Base-by-base conservation (phyloP, 2,113 vertebrate genomes). In the Megaceryle torquata region DNA sequence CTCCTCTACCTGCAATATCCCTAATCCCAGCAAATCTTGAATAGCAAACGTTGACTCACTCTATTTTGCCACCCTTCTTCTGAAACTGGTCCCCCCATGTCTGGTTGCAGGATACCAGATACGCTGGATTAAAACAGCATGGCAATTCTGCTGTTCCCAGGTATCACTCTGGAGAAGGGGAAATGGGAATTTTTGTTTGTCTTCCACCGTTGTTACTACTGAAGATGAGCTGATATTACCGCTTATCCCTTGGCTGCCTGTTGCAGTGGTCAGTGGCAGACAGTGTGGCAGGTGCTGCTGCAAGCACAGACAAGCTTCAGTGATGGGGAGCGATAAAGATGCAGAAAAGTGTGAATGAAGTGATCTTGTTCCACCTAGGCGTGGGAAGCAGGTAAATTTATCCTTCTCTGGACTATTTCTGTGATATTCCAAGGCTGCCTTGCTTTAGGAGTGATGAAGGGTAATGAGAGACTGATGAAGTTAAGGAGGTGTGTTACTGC, bases 211-310 rank as follows among this genome's bases (percentile, higher is more conserved):
- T 2, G 14, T 16, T 84, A 35, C 1, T 2, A 37, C 80, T 72
- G 78, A 50, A 91, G 96, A 91, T 56, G 78, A 89, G 92, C 91
- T 77, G 93, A 76, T 89, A 89, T 0, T 37, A 41, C 74, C 61
- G 88, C 67, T 92, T 77, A 91, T 85, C 83, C 94, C 82, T 63
- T 5, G 76, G 54, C 85, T 94, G 91, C 87, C 92, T 59, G 63
- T 70, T 72, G 88, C 46, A 8, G 83, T 26, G 79, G 89, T 5
- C 92, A 88, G 90, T 88, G 76, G 79, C 90, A 96, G 95, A 81
- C 95, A 92, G 93, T 35, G 21, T 13, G 6, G 95, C 89, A 87
- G 88, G 96, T 85, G 17, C 17, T 82, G 78, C 93, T 43, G 54
- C 71, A 28, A 96, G 95, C 67, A n/a, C 33, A 50, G 90, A 21